These are phyloP conservation scores for Dyspetes luteomarginatus DNA, from an alignment of 2,888 invertebrate species.

Conservation along the genomic window DNA sequence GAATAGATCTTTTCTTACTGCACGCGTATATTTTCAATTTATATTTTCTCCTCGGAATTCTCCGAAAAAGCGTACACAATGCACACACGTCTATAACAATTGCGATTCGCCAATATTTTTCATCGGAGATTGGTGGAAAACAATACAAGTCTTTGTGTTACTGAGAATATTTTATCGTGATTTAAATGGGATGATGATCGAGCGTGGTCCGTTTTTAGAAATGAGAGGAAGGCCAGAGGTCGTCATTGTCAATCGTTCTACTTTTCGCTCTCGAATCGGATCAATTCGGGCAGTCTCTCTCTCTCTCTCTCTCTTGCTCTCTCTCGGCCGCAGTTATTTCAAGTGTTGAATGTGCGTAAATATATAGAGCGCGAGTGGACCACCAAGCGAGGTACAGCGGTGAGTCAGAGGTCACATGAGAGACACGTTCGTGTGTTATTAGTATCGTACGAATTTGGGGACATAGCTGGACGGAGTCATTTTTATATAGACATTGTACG, in stretches of 20 bases:
- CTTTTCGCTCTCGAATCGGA: conserved; percentile 27
- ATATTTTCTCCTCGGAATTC: neutral
- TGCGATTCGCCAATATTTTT: too few species aligned
- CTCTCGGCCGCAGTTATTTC: conserved; percentile 32
- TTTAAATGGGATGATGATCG: too few species aligned
- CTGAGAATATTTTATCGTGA: too few species aligned
- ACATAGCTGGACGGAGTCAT: too few species aligned
- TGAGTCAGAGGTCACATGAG: conserved; percentile 31
- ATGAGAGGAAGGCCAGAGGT: conserved; percentile 9
- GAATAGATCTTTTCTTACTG: neutral
- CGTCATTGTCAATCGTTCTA: conserved; percentile 21
- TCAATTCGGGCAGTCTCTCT: conserved; percentile 4
- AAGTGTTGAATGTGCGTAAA: conserved; percentile 1
- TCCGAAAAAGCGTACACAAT: neutral
- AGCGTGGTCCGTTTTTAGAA: neutral
- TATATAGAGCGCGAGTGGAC: conserved; percentile 4
- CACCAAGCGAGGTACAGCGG: neutral
- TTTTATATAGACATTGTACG: too few species aligned
- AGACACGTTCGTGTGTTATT: neutral
- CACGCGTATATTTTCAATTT: neutral
- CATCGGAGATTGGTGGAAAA: too few species aligned
- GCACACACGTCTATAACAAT: too few species aligned
- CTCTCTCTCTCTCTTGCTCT: too few species aligned
- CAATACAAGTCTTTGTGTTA: too few species aligned
- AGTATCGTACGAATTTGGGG: too few species aligned